phyloP scores from a whole-genome alignment of 30 jellyfish, hydroid and myxozoan genomes.

The Rhopilema esculentum region DNA sequence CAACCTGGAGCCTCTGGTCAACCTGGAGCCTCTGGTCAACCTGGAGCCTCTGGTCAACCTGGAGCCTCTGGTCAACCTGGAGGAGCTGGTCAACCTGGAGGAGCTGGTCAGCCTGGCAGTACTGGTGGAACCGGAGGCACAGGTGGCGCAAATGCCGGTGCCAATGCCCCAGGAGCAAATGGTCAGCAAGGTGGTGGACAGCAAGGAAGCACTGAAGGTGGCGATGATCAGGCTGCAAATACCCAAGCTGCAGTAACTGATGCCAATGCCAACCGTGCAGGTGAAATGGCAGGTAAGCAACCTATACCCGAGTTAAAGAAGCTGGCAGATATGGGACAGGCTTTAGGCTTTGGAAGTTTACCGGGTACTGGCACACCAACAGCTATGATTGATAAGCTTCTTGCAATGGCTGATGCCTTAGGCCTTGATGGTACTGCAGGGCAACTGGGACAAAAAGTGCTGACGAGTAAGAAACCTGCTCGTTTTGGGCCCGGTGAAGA shows the following conservation, averaged over 20 bases:
- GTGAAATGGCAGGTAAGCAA: constrained; percentile 39
- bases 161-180: constrained; percentile 19
- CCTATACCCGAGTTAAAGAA: constrained; percentile 64
- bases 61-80: background rate
- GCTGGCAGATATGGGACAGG: constrained; percentile 68
- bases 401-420: constrained; percentile 84
- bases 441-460: constrained; percentile 2
- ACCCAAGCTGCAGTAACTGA: constrained; percentile 56
- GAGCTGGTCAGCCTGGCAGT: constrained; percentile 17
- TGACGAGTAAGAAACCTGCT: constrained; percentile 52
- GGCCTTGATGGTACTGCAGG: constrained; percentile 65
- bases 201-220: constrained; percentile 45
- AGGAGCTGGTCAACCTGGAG: constrained; percentile 1
- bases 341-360: constrained; percentile 67
- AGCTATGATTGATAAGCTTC: constrained; percentile 69
- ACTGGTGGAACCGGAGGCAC: constrained; percentile 23
- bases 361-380: constrained; percentile 75
- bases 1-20: constrained; percentile 7
- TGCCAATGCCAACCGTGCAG: constrained; percentile 56
- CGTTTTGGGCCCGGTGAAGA: constrained; percentile 74
- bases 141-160: background rate
- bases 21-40: background rate
- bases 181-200: constrained; percentile 22
- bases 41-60: constrained; percentile 16
- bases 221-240: constrained; percentile 36